Base-by-base conservation (phyloP, 2,113 vertebrate species). In the Callospermophilus lateralis region DNA sequence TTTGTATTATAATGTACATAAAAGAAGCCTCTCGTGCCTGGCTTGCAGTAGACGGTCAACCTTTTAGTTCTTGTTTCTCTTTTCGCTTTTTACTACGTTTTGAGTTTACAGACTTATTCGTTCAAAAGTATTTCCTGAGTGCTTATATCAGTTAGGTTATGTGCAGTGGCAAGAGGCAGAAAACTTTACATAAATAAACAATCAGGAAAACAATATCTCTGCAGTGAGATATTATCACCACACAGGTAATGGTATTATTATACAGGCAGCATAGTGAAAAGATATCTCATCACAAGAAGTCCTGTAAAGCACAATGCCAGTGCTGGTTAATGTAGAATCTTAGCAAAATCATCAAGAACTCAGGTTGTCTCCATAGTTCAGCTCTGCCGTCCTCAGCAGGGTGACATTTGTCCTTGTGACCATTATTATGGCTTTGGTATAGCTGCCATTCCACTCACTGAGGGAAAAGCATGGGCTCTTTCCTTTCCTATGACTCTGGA, bases 1-100 rank as follows among this genome's bases (percentile, higher is more conserved):
- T 73, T 55, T n/a, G 5, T 37, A 53, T 0, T 26, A 0, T 15
- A 16, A 30, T 0, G 6, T 7, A 22, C 4, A 1, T 45, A 24
- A 42, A 37, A 63, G 39, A 70, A 11, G 1, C 39, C 24, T 73
- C 6, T 55, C 6, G 1, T 15, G 19, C 39, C 30, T 61, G 51
- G 68, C 17, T 79, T 1, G 34, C 15, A 30, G 55, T 34, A 53
- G 16, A 45, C 34, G 37, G 74, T 39, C 16, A 53, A 1, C 48
- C 8, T 48, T 70, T 16, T 70, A 10, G 39, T 26, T 86, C 68
- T 90, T 51, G 8, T 15, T 42, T 94, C 30, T 72, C 51, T 84
- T 79, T 51, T 70, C 61, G 2, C n/a, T 63, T 85, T 84, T 87
- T 61, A 58, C 19, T 32, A 30, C 22, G 17, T 42, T 84, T 48